Conservation (phyloP, 2,888 invertebrate species). For the Coleophora deauratella region DNA sequence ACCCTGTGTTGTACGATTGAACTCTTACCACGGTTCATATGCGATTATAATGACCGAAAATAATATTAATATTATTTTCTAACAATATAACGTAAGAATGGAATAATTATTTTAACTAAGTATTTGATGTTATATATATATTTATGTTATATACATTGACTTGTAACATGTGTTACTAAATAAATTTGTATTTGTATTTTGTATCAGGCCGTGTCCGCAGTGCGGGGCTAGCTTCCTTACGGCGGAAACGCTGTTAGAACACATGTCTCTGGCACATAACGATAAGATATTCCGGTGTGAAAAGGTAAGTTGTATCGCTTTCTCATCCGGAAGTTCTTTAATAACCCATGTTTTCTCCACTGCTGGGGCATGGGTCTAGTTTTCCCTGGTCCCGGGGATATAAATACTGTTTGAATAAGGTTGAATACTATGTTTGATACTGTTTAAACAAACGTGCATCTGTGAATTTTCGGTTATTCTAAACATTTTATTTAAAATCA, state of each 20-base stretch:
- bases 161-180: too few relatives aligned
- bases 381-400: not conserved
- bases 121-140: too few relatives aligned
- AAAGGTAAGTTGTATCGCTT: constrained; percentile 7
- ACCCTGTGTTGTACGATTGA: too few relatives aligned
- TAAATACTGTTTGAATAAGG: not conserved
- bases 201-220: constrained; percentile 16
- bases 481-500: not conserved
- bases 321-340: not conserved
- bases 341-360: not conserved
- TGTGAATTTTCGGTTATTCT: not conserved
- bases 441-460: not conserved
- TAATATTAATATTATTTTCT: too few relatives aligned
- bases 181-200: too few relatives aligned
- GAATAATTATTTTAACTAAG: too few relatives aligned
- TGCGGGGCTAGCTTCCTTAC: constrained; percentile 19
- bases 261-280: constrained; percentile 16
- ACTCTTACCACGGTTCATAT: too few relatives aligned
- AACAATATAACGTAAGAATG: too few relatives aligned
- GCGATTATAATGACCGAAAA: too few relatives aligned
- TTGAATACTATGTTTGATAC: not conserved
- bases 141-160: too few relatives aligned
- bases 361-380: not conserved
- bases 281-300: constrained; percentile 11
- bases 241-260: constrained; percentile 13